Evolutionary conservation across 2,888 invertebrate genomes (phyloP).

Genomic region (Sycophila texana): DNA sequence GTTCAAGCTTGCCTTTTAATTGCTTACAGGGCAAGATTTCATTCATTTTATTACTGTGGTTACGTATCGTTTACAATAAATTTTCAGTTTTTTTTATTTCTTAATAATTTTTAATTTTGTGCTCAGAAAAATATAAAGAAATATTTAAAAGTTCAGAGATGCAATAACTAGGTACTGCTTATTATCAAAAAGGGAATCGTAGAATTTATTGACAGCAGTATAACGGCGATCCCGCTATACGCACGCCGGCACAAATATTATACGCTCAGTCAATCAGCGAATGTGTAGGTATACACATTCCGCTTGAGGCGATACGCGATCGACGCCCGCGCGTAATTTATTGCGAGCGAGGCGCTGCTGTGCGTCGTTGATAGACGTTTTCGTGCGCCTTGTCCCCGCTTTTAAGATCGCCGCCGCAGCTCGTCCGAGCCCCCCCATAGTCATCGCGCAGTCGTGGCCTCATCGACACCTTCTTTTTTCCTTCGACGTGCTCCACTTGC

Average conservation of each 20-base stretch:
- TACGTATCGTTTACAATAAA: slow-evolving; percentile 9
- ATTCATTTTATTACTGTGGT: neutral
- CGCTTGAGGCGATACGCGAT: too few species aligned
- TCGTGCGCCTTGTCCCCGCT: neutral
- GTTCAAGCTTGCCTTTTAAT: slow-evolving; percentile 28
- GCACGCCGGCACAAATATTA: too few species aligned
- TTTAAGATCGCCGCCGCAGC: neutral
- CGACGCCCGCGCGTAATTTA: too few species aligned
- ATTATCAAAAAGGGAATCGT: neutral
- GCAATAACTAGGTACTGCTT: too few species aligned
- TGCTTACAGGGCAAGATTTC: neutral
- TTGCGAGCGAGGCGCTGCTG: too few species aligned
- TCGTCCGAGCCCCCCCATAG: neutral
- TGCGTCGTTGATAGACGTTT: too few species aligned
- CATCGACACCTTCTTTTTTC: neutral
- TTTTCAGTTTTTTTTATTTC: neutral
- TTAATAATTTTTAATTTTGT: neutral
- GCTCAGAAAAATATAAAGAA: neutral
- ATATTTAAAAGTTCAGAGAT: too few species aligned
- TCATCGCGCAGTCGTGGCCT: too few species aligned
- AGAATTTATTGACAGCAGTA: too few species aligned
- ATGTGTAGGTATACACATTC: too few species aligned
- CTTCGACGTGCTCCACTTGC: slow-evolving; percentile 46
- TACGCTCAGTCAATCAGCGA: too few species aligned
- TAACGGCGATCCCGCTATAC: too few species aligned